These are phyloP conservation scores for Pemphigus obesinymphae DNA, from an alignment of 1,140 invertebrate genomes.

Conservation along the genomic window DNA sequence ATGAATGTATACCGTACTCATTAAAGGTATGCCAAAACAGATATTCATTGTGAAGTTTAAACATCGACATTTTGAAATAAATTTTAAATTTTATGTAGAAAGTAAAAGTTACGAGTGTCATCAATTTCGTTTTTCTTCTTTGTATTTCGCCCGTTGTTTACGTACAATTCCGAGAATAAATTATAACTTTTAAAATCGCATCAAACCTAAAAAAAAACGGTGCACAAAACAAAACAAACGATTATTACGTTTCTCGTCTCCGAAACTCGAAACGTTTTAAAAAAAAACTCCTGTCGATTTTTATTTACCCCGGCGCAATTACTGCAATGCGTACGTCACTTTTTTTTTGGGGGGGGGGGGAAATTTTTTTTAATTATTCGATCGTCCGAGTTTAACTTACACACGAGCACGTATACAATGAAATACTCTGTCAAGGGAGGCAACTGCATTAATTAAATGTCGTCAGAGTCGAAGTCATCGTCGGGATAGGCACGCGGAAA, in stretches of 20 bases:
- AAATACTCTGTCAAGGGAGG: background rate
- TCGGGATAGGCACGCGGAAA: background rate
- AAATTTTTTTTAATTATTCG: background rate
- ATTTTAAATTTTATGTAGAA: no score
- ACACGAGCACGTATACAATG: background rate
- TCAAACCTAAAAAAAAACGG: background rate
- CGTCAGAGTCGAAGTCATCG: background rate
- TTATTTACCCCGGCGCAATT: background rate
- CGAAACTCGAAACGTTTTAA: no score
- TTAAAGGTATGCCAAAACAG: no score
- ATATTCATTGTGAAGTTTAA: no score
- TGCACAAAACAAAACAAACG: background rate
- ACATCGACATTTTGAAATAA: no score
- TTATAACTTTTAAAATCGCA: background rate
- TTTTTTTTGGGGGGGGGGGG: background rate
- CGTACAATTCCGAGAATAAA: background rate
- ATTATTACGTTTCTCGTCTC: background rate
- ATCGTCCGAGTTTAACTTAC: background rate
- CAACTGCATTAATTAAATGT: slow-evolving; percentile 31
- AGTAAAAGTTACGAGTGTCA: no score
- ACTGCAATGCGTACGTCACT: background rate
- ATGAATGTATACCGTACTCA: no score
- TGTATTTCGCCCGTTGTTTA: no score
- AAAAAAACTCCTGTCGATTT: background rate
- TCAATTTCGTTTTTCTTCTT: no score